phyloP scores from a whole-genome alignment of 2,888 invertebrate species.

The Yponomeuta evonymella region DNA sequence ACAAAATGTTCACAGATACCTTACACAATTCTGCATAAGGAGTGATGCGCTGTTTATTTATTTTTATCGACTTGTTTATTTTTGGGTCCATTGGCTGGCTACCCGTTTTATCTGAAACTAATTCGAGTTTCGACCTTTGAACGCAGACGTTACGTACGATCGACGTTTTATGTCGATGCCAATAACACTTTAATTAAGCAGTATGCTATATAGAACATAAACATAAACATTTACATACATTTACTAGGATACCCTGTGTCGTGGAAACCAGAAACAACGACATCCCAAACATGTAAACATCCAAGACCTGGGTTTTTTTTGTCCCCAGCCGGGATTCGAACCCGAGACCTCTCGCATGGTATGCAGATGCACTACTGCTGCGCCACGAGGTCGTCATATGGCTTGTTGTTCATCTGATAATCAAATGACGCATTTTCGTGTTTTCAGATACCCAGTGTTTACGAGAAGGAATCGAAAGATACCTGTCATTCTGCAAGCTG shows the following conservation, averaged over 20 bases:
- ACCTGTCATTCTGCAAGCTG: slow-evolving; percentile 80
- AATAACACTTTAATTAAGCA: background rate
- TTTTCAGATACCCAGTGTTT: slow-evolving; percentile 67
- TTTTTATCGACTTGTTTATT: slow-evolving; percentile 8
- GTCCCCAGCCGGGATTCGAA: no score
- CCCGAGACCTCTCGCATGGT: no score
- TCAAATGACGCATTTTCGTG: slow-evolving; percentile 20
- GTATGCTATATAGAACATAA: no score
- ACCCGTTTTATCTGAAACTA: slow-evolving; percentile 12
- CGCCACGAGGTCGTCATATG: no score
- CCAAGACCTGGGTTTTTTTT: no score
- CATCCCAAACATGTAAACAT: no score
- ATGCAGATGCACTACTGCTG: no score
- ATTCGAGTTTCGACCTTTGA: slow-evolving; percentile 12
- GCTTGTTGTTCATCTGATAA: background rate
- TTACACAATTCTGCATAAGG: background rate
- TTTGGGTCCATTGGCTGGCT: slow-evolving; percentile 7
- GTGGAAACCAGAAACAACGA: no score
- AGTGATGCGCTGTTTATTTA: background rate
- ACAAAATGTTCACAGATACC: slow-evolving; percentile 18
- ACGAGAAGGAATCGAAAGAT: slow-evolving; percentile 76
- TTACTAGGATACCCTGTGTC: no score
- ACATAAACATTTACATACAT: no score
- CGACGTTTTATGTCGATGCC: background rate
- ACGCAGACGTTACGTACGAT: background rate